Conservation (phyloP, 2,888 invertebrate species). For the Cerceris ruficornis region DNA sequence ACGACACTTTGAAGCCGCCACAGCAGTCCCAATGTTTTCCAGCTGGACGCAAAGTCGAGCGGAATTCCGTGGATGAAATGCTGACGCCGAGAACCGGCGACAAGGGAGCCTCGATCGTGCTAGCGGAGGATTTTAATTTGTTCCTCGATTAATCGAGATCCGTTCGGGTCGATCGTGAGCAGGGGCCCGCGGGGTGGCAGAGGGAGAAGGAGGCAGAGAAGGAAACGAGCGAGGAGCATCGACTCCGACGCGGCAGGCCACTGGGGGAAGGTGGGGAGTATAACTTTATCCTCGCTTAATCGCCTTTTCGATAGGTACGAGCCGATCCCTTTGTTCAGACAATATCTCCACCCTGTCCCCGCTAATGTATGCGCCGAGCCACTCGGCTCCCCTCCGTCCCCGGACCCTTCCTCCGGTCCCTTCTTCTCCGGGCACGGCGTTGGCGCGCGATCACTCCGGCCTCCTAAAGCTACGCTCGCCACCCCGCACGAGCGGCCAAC, state of each 20-base stretch:
- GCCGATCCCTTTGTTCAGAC: slow-evolving; percentile 75
- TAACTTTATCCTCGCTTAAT: slow-evolving; percentile 73
- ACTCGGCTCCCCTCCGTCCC: slow-evolving; percentile 27
- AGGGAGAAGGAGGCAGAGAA: too few relatives aligned
- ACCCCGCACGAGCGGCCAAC: slow-evolving; percentile 68
- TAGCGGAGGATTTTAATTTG: neutral
- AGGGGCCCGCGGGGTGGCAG: too few relatives aligned
- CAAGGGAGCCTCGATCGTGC: neutral
- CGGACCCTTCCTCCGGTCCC: slow-evolving; percentile 11
- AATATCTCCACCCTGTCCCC: slow-evolving; percentile 69
- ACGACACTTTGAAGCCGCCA: too few relatives aligned
- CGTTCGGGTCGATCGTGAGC: neutral
- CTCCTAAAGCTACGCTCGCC: slow-evolving; percentile 62
- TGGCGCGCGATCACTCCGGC: slow-evolving; percentile 73
- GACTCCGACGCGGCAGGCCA: slow-evolving; percentile 25
- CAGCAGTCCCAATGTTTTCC: too few relatives aligned
- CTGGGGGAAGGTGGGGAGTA: slow-evolving; percentile 29
- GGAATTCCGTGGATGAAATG: too few relatives aligned
- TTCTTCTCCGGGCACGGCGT: slow-evolving; percentile 21
- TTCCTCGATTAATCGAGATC: neutral
- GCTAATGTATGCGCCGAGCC: slow-evolving; percentile 77
- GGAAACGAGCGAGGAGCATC: too few relatives aligned
- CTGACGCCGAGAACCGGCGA: too few relatives aligned
- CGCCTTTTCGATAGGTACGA: slow-evolving; percentile 72
- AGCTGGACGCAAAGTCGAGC: too few relatives aligned